Base-by-base conservation (phyloP, 2,797 vertebrate genomes). In the Kryptopterus vitreolus region DNA sequence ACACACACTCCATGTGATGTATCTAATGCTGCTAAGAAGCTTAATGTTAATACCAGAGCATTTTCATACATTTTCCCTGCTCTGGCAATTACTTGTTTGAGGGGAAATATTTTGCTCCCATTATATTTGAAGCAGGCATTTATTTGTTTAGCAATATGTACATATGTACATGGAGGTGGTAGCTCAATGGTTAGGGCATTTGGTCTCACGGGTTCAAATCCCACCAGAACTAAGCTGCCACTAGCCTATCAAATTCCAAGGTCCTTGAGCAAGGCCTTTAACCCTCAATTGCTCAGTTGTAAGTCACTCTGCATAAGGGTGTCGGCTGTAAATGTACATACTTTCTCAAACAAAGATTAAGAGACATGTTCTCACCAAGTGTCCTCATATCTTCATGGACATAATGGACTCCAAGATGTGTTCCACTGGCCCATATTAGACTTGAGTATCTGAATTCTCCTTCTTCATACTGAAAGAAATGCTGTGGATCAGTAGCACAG, bases 11-110 rank as follows among this genome's bases (percentile, higher is more conserved):
- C 10, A 55, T 22, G 15, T 55, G 20, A 57, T 2, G 0, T 26
- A 52, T 53, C 71, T 43, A 58, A 11, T 26, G 13, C 13, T 46
- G 71, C 33, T 58, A 33, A 53, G 20, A 33, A 20, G 3, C 66
- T 70, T 70, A 55, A 35, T 35, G 31, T 29, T 24, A 69, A 69
- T 29, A 69, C n/a, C 66, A 71, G 69, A 24, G 35, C 50, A n/a
- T 1, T 5, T 46, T 20, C 16, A 12, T 48, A 16, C 15, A 70
- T 26, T 69, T 26, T 26, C 43, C 48, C 13, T 48, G 15, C 66
- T 69, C 24, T 50, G 68, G 24, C 26, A 20, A 8, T n/a, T n/a
- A n/a, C n/a, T n/a, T n/a, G n/a, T n/a, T n/a, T 20, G 16, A 52
- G 46, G 26, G 26, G n/a, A n/a, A n/a, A n/a, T n/a, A n/a, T n/a